A percentile compares a stretch with the other conserved stretches of the same genome.
These are phyloP conservation scores for Noctilio leporinus DNA, from an alignment of 2,113 vertebrate genomes.

Conservation along the genomic window DNA sequence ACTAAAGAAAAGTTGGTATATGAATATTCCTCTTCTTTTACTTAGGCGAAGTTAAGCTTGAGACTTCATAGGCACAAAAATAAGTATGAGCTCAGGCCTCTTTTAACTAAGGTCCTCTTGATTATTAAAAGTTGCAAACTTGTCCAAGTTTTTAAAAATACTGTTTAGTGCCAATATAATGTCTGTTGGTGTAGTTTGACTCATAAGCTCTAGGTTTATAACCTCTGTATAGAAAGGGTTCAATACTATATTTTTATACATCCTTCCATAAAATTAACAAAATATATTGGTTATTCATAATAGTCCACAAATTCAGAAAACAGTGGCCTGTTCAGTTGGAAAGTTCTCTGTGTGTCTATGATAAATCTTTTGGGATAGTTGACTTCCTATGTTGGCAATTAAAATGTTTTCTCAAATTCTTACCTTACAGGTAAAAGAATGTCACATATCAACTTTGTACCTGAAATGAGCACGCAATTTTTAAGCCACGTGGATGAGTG, in stretches of 20 bases:
- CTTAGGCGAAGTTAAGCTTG: not conserved
- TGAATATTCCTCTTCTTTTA: not conserved
- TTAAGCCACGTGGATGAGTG: constrained; percentile 35
- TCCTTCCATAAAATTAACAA: not conserved
- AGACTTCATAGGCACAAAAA: not conserved
- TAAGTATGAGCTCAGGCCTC: not conserved
- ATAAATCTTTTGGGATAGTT: constrained; percentile 1
- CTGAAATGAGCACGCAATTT: constrained; percentile 31
- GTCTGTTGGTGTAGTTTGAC: not conserved
- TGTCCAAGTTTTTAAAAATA: not conserved
- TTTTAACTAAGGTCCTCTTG: not conserved
- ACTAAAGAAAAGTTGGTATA: not conserved
- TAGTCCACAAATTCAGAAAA: not conserved
- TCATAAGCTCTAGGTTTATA: not conserved
- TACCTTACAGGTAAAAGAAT: constrained; percentile 51
- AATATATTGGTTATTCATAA: not conserved
- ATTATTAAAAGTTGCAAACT: not conserved
- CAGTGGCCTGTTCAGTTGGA: not conserved
- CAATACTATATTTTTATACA: not conserved
- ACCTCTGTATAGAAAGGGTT: not conserved
- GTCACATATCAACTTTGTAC: constrained; percentile 4
- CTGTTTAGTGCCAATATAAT: not conserved
- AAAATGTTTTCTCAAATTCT: constrained; percentile 39
- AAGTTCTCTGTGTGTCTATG: not conserved
- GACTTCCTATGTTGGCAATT: not conserved